phyloP scores from a whole-genome alignment of 1,140 invertebrate genomes.

The Condylostylus longicornis region DNA sequence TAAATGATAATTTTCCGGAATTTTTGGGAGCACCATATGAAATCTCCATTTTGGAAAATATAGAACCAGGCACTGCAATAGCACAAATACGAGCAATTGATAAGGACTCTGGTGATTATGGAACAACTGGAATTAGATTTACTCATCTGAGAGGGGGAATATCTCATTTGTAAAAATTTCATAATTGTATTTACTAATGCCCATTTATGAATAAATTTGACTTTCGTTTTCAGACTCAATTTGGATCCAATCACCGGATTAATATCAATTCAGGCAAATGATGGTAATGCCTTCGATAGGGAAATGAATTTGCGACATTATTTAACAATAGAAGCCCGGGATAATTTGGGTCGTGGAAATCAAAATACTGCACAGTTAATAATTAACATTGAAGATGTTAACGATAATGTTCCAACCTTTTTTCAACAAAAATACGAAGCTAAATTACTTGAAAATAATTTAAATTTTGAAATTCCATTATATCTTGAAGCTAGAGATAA shows the following conservation, averaged over 20 bases:
- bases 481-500: slow-evolving; percentile 66
- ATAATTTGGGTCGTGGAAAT: slow-evolving; percentile 73
- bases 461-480: slow-evolving; percentile 59
- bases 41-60: slow-evolving; percentile 68
- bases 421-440: slow-evolving; percentile 70
- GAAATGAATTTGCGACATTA: slow-evolving; percentile 75
- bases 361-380: slow-evolving; percentile 74
- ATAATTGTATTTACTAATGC: neutral
- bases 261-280: slow-evolving; percentile 62
- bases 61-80: slow-evolving; percentile 62
- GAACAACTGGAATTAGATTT: slow-evolving; percentile 74
- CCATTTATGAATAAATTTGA: neutral
- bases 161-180: slow-evolving; percentile 53
- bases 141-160: slow-evolving; percentile 60
- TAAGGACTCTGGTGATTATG: slow-evolving; percentile 70
- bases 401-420: slow-evolving; percentile 75
- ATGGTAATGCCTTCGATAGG: slow-evolving; percentile 64
- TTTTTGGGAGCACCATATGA: slow-evolving; percentile 68
- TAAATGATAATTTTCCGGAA: slow-evolving; percentile 88
- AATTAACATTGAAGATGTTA: slow-evolving; percentile 74
- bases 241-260: slow-evolving; percentile 68
- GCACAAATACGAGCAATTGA: slow-evolving; percentile 70
- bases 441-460: slow-evolving; percentile 63
- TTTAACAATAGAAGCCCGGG: slow-evolving; percentile 80
- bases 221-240: slow-evolving; percentile 42